These are phyloP conservation scores for Andricus grossulariae DNA, from an alignment of 1,140 invertebrate genomes.

Conservation along the genomic window DNA sequence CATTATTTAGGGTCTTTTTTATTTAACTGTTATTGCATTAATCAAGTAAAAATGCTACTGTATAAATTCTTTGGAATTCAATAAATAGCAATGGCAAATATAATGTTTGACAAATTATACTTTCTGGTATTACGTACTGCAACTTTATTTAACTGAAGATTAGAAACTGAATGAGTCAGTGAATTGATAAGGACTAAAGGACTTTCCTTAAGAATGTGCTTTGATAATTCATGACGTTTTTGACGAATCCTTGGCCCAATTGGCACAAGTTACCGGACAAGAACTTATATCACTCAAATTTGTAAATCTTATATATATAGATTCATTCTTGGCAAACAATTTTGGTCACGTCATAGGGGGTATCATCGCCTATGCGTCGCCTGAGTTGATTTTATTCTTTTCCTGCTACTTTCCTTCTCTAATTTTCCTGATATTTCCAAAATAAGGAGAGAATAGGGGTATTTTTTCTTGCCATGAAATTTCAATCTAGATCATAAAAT, in stretches of 20 bases:
- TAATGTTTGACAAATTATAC: too few species aligned
- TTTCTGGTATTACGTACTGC: background rate
- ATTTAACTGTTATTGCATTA: too few species aligned
- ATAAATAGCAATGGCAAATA: too few species aligned
- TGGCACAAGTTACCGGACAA: slow-evolving; percentile 59
- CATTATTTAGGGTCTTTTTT: too few species aligned
- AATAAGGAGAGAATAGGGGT: too few species aligned
- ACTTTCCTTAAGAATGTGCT: background rate
- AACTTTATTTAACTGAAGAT: background rate
- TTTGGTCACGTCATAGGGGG: slow-evolving; percentile 37
- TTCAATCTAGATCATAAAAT: too few species aligned
- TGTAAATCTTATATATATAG: slow-evolving; percentile 49
- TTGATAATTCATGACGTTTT: slow-evolving; percentile 41
- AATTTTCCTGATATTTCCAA: too few species aligned
- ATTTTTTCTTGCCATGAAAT: too few species aligned
- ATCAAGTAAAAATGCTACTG: too few species aligned
- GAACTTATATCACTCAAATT: slow-evolving; percentile 58
- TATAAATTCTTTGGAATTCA: too few species aligned
- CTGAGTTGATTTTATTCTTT: background rate
- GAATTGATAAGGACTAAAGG: too few species aligned
- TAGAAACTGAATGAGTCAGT: background rate
- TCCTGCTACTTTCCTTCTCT: too few species aligned
- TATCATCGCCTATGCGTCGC: slow-evolving; percentile 27
- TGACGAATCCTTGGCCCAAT: slow-evolving; percentile 66
- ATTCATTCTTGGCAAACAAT: slow-evolving; percentile 52